Percentiles rank a stretch among this genome's conserved stretches.
phyloP scores from a whole-genome alignment of 2,888 invertebrate species.

The Xestia ashworthii region DNA sequence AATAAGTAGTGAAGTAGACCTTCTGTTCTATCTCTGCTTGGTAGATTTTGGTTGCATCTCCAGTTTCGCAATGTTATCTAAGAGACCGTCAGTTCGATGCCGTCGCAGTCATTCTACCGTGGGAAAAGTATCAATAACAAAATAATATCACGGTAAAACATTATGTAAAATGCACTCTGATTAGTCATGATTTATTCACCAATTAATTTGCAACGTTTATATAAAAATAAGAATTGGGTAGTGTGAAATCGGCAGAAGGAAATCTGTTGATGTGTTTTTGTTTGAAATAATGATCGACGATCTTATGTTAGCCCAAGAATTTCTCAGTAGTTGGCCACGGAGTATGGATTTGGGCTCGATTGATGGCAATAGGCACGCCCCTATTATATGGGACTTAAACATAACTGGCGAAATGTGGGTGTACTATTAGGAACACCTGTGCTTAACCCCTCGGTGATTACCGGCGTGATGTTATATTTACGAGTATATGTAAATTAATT shows the following conservation, averaged over 20 bases:
- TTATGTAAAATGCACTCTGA: slow-evolving; percentile 62
- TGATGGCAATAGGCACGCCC: no score
- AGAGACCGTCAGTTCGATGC: slow-evolving; percentile 41
- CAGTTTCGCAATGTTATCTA: slow-evolving; percentile 63
- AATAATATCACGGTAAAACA: slow-evolving; percentile 51
- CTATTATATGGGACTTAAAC: no score
- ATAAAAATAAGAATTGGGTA: slow-evolving; percentile 17
- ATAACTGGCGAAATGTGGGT: no score
- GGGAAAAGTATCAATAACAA: slow-evolving; percentile 53
- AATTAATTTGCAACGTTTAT: slow-evolving; percentile 46
- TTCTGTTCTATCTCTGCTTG: slow-evolving; percentile 8
- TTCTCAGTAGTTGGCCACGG: not conserved
- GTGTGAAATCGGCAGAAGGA: slow-evolving; percentile 9
- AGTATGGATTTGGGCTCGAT: no score
- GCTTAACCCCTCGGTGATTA: no score
- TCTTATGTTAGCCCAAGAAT: not conserved
- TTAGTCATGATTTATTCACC: slow-evolving; percentile 54
- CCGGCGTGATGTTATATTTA: no score
- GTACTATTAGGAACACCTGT: no score
- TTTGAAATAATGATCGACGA: no score
- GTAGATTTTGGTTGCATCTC: slow-evolving; percentile 52
- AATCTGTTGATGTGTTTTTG: not conserved
- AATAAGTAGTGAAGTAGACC: not conserved
- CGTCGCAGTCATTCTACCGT: slow-evolving; percentile 36
- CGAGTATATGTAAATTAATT: no score